phyloP scores from a whole-genome alignment of 2,113 vertebrate species.

The Mesembrinibis cayennensis region DNA sequence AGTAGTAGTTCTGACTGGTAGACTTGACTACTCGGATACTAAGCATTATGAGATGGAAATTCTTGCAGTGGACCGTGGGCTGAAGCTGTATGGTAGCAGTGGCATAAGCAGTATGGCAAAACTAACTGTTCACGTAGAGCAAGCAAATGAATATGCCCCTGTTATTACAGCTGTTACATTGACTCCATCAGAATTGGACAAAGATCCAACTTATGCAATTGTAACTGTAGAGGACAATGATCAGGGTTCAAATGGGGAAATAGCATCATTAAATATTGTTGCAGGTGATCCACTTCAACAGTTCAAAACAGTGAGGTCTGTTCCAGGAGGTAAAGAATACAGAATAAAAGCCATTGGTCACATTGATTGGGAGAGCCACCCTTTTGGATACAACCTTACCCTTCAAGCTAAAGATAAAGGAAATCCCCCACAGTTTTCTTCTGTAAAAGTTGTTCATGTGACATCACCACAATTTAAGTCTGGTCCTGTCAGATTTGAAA shows the following conservation, averaged over 20 bases:
- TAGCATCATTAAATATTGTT: slow-evolving; percentile 91
- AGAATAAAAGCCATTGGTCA: slow-evolving; percentile 86
- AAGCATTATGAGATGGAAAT: slow-evolving; percentile 91
- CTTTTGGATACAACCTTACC: slow-evolving; percentile 94
- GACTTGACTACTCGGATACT: slow-evolving; percentile 85
- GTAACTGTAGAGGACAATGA: slow-evolving; percentile 91
- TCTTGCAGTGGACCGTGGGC: slow-evolving; percentile 92
- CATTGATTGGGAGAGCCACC: slow-evolving; percentile 89
- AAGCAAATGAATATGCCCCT: slow-evolving; percentile 89
- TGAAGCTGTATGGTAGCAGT: slow-evolving; percentile 96
- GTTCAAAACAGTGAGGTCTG: slow-evolving; percentile 87
- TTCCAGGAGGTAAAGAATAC: slow-evolving; percentile 92
- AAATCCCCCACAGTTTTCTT: slow-evolving; percentile 88
- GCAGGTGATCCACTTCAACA: slow-evolving; percentile 90
- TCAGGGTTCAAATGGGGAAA: slow-evolving; percentile 89
- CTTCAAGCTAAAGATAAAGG: slow-evolving; percentile 98
- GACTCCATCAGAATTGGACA: slow-evolving; percentile 82
- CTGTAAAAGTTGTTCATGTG: slow-evolving; percentile 87
- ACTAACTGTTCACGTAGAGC: slow-evolving; percentile 87
- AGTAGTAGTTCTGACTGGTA: slow-evolving; percentile 87
- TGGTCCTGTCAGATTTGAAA: slow-evolving; percentile 87
- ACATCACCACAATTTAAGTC: slow-evolving; percentile 86
- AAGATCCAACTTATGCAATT: slow-evolving; percentile 87
- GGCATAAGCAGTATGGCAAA: slow-evolving; percentile 97
- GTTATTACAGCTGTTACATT: slow-evolving; percentile 83